Percentiles rank a stretch among this genome's conserved stretches.
Conservation (phyloP, 2,113 vertebrate genomes). For the Agelaius tricolor region DNA sequence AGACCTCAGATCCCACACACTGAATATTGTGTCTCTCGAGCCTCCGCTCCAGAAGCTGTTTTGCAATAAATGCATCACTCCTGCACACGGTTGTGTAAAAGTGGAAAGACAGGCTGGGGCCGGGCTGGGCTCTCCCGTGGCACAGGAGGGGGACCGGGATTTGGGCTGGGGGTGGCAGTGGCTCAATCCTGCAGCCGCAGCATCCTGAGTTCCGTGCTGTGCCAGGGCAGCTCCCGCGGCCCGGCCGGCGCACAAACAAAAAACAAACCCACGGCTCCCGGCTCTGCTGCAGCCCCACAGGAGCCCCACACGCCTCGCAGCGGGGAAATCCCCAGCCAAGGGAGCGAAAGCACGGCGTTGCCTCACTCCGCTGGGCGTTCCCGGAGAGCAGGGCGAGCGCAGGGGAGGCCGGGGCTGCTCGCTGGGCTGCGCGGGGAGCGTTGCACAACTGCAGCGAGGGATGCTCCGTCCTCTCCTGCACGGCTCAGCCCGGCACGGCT, state of each 20-base stretch:
- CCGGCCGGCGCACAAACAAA: accelerated
- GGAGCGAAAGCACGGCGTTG: background rate
- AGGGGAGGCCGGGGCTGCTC: background rate
- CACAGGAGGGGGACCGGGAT: background rate
- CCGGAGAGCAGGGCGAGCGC: background rate
- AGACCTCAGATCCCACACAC: background rate
- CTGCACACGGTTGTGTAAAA: conserved; percentile 23
- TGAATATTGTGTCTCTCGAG: background rate
- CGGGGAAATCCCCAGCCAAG: background rate
- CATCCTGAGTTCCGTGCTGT: accelerated
- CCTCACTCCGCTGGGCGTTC: background rate
- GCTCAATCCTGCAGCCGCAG: accelerated
- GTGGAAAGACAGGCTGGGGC: conserved; percentile 44
- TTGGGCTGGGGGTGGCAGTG: background rate
- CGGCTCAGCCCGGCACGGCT: background rate
- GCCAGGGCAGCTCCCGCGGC: background rate
- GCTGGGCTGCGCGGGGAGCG: accelerated
- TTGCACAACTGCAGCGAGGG: background rate
- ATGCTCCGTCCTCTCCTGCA: accelerated
- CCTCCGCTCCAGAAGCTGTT: background rate
- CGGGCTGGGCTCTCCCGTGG: background rate
- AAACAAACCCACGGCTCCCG: accelerated
- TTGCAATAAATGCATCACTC: conserved; percentile 40
- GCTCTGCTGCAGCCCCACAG: background rate
- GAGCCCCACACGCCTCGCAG: accelerated